phyloP scores from a whole-genome alignment of 1,140 invertebrate genomes.

The Pygmarrhopalites habei region DNA sequence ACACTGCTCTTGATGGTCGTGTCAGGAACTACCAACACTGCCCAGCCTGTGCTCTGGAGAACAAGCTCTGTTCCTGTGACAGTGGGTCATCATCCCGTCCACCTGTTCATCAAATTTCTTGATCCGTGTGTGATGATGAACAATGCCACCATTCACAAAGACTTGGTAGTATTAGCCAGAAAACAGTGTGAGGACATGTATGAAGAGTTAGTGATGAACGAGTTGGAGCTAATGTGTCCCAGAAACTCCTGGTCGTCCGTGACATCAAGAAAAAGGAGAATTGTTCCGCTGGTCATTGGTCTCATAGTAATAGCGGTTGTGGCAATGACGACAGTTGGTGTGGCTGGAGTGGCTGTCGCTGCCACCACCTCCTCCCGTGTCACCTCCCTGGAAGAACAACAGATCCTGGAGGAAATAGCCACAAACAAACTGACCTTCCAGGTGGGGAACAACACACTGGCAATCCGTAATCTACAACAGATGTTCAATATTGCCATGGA shows the following conservation, averaged over 20 bases:
- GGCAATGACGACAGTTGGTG: not conserved
- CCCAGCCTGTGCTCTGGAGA: conserved; percentile 1
- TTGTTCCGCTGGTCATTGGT: not conserved
- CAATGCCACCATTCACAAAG: not conserved
- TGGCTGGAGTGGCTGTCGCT: not conserved
- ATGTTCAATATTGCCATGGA: not conserved
- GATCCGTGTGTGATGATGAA: not conserved
- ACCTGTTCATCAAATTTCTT: not conserved
- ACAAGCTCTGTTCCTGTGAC: not conserved
- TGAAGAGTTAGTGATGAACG: not conserved
- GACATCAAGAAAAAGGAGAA: not conserved
- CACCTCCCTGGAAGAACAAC: not conserved
- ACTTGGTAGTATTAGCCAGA: not conserved
- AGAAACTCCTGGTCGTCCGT: not conserved
- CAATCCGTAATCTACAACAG: not conserved
- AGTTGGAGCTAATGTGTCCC: conserved; percentile 15
- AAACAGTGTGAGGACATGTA: conserved; percentile 1
- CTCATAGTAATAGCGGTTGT: not conserved
- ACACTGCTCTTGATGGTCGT: not conserved
- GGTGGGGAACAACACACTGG: not conserved
- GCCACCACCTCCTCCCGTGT: not conserved
- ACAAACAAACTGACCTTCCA: too few relatives aligned
- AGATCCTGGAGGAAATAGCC: not conserved
- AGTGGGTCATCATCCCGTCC: not conserved
- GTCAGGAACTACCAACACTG: not conserved